Conservation (phyloP, 2,888 invertebrate species). For the Diarsia rubi region DNA sequence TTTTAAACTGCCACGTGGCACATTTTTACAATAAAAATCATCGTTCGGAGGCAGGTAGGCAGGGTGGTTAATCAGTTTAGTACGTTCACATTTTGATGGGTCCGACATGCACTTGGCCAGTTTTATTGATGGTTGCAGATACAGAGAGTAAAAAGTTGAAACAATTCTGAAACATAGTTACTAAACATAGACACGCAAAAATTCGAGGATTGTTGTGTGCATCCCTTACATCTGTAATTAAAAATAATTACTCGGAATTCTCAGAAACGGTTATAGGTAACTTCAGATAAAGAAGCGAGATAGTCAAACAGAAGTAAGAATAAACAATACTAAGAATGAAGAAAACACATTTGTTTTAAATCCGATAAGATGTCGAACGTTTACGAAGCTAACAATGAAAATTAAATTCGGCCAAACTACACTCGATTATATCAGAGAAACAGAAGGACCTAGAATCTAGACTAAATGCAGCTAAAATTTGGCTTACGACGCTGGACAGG, state of each 20-base stretch:
- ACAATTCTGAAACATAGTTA: not conserved
- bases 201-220: not conserved
- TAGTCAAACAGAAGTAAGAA: not conserved
- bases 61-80: too few species aligned
- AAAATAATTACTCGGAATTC: not conserved
- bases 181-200: not conserved
- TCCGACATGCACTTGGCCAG: too few species aligned
- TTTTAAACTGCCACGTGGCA: not conserved
- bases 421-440: not conserved
- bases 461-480: not conserved
- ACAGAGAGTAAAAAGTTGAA: not conserved
- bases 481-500: not conserved
- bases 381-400: not conserved
- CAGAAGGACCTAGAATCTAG: not conserved
- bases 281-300: not conserved
- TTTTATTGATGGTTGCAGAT: not conserved
- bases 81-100: too few species aligned
- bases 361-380: not conserved
- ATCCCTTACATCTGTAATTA: not conserved
- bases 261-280: not conserved
- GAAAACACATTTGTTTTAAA: conserved; percentile 6
- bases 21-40: too few species aligned
- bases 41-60: too few species aligned
- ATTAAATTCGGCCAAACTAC: not conserved
- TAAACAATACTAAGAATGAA: not conserved